phyloP scores from a whole-genome alignment of 2,888 invertebrate species.

The Hipparchia semele region DNA sequence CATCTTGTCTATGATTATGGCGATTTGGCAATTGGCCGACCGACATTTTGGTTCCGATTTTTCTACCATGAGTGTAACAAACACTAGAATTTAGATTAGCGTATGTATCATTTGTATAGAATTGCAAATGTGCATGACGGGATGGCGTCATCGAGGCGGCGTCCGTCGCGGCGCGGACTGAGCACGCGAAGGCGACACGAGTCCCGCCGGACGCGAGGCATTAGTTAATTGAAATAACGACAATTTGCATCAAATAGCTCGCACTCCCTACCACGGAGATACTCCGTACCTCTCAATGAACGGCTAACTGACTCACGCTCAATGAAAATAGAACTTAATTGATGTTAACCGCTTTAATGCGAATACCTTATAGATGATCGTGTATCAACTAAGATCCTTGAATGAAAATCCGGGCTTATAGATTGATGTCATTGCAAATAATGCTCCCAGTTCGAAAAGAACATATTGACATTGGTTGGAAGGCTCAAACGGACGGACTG shows the following conservation, averaged over 20 bases:
- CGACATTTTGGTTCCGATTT: neutral
- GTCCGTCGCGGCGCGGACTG: neutral
- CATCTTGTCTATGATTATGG: too few species aligned
- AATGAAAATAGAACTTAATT: constrained; percentile 77
- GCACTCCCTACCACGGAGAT: constrained; percentile 42
- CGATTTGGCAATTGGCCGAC: too few species aligned
- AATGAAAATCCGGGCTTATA: constrained; percentile 26
- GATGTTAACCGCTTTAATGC: constrained; percentile 60
- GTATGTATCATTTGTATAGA: neutral
- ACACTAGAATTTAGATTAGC: neutral
- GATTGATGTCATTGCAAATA: neutral
- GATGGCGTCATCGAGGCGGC: constrained; percentile 18
- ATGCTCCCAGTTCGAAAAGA: neutral
- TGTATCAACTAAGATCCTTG: constrained; percentile 39
- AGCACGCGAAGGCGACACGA: constrained; percentile 61
- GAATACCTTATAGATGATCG: constrained; percentile 52
- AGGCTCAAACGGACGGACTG: too few species aligned
- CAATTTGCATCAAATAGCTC: constrained; percentile 62
- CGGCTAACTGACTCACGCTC: constrained; percentile 69
- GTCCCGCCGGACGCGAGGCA: constrained; percentile 64
- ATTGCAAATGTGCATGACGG: constrained; percentile 6
- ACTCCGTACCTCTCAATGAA: constrained; percentile 63
- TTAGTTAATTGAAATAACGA: constrained; percentile 72
- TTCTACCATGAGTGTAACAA: neutral
- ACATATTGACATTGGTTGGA: neutral